phyloP scores from a whole-genome alignment of 2,888 invertebrate species.

The Onthophagus sagittarius region DNA sequence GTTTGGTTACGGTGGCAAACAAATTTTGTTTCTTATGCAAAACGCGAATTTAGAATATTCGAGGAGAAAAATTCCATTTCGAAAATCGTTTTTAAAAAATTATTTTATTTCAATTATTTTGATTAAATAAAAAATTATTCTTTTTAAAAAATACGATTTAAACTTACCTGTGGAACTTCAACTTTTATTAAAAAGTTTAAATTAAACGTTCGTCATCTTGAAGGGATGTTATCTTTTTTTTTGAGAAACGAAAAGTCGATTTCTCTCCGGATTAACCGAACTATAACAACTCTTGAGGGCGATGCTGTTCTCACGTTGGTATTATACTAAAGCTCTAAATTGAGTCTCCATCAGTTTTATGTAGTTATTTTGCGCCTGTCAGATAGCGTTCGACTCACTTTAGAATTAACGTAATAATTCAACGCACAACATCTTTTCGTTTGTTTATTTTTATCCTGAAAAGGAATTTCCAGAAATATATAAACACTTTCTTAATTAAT shows the following conservation, averaged over 20 bases:
- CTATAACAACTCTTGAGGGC: not conserved
- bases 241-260: not conserved
- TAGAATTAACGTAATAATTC: not conserved
- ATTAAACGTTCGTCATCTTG: not conserved
- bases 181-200: no score
- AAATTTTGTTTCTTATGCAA: not conserved
- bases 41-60: not conserved
- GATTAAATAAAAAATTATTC: no score
- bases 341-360: not conserved
- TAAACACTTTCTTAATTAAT: not conserved
- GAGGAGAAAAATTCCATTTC: not conserved
- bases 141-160: not conserved
- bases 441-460: not conserved
- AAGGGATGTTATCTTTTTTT: not conserved
- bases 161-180: not conserved
- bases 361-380: not conserved
- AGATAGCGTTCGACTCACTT: not conserved
- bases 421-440: not conserved
- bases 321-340: not conserved
- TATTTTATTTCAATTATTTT: no score
- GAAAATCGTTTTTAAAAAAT: no score
- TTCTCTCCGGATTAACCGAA: not conserved
- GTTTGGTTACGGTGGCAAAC: not conserved
- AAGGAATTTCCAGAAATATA: not conserved
- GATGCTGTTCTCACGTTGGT: not conserved